Base-by-base conservation (phyloP, 1,140 invertebrate species). In the Dendrolimus punctatus region DNA sequence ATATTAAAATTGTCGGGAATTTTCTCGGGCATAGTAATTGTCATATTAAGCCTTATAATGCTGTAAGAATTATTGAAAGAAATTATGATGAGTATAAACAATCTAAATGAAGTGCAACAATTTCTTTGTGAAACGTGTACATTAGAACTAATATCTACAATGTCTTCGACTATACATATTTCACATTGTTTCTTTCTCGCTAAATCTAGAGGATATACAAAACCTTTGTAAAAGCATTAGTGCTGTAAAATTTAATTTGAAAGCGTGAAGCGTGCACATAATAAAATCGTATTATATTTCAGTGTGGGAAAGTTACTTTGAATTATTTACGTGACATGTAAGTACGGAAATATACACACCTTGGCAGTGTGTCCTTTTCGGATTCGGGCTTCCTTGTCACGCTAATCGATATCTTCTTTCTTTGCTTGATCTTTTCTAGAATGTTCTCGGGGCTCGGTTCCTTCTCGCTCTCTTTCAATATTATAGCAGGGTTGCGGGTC, bases 211-310 rank as follows among this genome's bases (percentile, higher is more conserved):
- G 59, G 53, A 57, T 47, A 52, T 23, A 53, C 57, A 70, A 68
- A 71, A 71, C 60, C 66, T 68, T 68, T 68, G 23, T 76, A 61
- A 75, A 81, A 79, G 80, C 81, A 83, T 86, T 86, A 86, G 80
- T 86, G 80, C 71, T 72, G 70, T 76, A 73, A 73, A 71, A 68
- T 76, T 76, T 75, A 75, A 79, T 74, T 77, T 61, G 68, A 71
- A 85, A 85, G 80, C 80, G 58, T 80, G 70, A 86, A 84, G 80
- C 83, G 83, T 86, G 83, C 83, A 85, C 73, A 83, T 69, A 80
- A 60, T 73, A 78, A 82, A 81, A 76, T 75, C 68, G 51, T 60
- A 58, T 62, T 66, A 64, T 64, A 37, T 78, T 70, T 77, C 73
- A 69, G 53, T 67, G 68, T 55, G 73, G 78, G 75, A 74, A 60